Evolutionary conservation across 2,888 invertebrate genomes (phyloP), one percentile per base, ranked within the genome.

Genomic region (Heteromurus nitidus): DNA sequence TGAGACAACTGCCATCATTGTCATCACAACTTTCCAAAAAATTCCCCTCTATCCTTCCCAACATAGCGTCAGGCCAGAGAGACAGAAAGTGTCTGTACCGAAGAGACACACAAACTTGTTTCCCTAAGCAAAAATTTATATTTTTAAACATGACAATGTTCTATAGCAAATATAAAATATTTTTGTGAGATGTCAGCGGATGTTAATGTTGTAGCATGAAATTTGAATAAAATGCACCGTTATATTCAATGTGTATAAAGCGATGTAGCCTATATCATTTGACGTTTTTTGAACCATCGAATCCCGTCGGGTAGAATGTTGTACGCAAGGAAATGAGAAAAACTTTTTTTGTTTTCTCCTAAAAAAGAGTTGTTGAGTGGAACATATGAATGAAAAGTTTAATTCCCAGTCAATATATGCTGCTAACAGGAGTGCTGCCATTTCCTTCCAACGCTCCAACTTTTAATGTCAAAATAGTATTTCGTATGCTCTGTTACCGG

Each of bases 401-500:
- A 36, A 36, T 36, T 5, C 13, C 36, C 13, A 9, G 7, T 9
- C 13, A 36, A 36, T 9, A 13, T 9, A 36, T 5, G 36, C 5
- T 36, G 13, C 36, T 36, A 36, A 9, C 5, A 5, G 7, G 13
- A 5, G 36, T 9, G 36, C 36, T 9, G 5, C 7, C 36, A 9
- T 36, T 36, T 36, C 36, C 13, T 36, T 36, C 13, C 36, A 36
- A 36, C n/a, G n/a, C n/a, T 50, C 13, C 50, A 58, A 30, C 13
- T 62, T 62, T 62, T 30, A 62, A 30, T 62, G 62, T 30, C 11
- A 62, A 62, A 62, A 62, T 18, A 62, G 30, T 62, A 62, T 30
- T 22, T 30, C n/a, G 3, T 62, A 36, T 36, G 36, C 36, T 36
- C 36, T n/a, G n/a, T n/a, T n/a, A n/a, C n/a, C n/a, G n/a, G n/a